Conservation (phyloP, 2,797 vertebrate genomes). For the Syngnathus rostellatus region DNA sequence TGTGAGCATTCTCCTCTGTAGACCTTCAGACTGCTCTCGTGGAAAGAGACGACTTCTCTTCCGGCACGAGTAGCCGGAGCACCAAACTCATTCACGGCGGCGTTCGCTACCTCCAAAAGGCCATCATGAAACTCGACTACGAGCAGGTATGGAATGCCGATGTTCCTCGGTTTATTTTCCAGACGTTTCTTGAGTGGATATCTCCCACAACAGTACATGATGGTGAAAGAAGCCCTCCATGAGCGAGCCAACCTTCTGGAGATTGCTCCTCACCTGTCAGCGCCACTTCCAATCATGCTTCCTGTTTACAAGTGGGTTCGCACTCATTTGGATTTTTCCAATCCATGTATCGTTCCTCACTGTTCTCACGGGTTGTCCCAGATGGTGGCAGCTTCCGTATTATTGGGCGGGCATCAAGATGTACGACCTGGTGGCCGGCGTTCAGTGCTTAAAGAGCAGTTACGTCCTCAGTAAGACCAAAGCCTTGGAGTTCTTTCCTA, state of each 20-base stretch:
- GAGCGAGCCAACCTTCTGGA: slow-evolving; percentile 91
- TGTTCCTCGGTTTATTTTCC: not conserved
- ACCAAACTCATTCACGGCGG: slow-evolving; percentile 98
- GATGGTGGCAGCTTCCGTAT: slow-evolving; percentile 98
- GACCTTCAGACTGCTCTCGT: slow-evolving; percentile 95
- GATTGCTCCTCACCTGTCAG: slow-evolving; percentile 91
- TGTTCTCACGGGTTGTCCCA: slow-evolving; percentile 31
- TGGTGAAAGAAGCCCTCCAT: slow-evolving; percentile 94
- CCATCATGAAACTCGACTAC: slow-evolving; percentile 90
- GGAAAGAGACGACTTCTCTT: slow-evolving; percentile 92
- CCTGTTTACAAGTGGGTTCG: slow-evolving; percentile 90
- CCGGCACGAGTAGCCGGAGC: slow-evolving; percentile 94
- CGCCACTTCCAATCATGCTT: slow-evolving; percentile 93
- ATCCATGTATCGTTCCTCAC: not conserved
- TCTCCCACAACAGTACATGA: slow-evolving; percentile 75
- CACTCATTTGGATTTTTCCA: too few relatives aligned
- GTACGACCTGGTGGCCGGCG: slow-evolving; percentile 89
- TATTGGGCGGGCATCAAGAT: slow-evolving; percentile 97
- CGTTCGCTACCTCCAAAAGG: slow-evolving; percentile 96
- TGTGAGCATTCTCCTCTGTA: slow-evolving; percentile 36
- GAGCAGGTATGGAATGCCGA: slow-evolving; percentile 76
- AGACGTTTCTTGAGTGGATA: rapidly evolving
- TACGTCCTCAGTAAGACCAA: slow-evolving; percentile 86
- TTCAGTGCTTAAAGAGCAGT: slow-evolving; percentile 88
- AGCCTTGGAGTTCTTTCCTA: slow-evolving; percentile 91